Evolutionary conservation across 2,113 vertebrate genomes (phyloP).

Genomic region (Gobius niger): DNA sequence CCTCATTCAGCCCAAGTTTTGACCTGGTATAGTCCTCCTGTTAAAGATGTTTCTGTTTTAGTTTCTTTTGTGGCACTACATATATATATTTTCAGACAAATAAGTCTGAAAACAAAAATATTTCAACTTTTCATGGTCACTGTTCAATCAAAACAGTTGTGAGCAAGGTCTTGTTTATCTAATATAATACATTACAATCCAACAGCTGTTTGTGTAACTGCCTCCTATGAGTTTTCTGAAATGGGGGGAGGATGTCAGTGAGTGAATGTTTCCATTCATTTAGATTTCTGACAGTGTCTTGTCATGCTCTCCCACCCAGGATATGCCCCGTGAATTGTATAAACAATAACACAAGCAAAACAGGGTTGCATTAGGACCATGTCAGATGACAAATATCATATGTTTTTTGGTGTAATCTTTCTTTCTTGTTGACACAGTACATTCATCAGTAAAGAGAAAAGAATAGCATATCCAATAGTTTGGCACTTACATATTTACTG

Average conservation of each 20-base stretch:
- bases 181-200: neutral
- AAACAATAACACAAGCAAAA: conserved; percentile 5
- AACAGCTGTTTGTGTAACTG: neutral
- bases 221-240: neutral
- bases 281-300: neutral
- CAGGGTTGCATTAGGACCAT: neutral
- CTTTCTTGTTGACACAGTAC: neutral
- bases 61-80: no score
- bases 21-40: no score
- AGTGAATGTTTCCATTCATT: conserved; percentile 6
- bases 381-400: neutral
- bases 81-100: no score
- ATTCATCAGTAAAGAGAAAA: neutral
- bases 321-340: neutral
- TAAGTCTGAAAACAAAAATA: no score
- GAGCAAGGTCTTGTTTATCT: neutral
- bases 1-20: no score
- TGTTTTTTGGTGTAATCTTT: no score
- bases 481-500: no score
- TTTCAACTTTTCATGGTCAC: no score
- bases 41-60: no score
- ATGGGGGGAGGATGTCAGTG: neutral
- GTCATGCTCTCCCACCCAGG: neutral
- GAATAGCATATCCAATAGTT: no score
- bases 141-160: no score